Evolutionary conservation across 2,888 invertebrate genomes (phyloP), one percentile per base, ranked within the genome.

Genomic region (Andricus quercusramuli): DNA sequence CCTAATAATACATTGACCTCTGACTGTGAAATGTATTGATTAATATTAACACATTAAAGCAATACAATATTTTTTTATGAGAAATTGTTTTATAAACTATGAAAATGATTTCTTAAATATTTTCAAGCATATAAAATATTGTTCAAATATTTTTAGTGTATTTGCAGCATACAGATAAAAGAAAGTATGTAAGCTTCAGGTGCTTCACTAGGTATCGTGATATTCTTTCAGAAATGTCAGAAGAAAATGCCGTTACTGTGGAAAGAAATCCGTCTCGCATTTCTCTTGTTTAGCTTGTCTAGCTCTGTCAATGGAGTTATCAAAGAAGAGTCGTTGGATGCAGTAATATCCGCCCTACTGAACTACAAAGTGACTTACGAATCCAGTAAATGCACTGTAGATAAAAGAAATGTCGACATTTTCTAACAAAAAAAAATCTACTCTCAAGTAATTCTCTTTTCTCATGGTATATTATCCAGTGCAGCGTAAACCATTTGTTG

Each of bases 321-420:
- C 25, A 25, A 25, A 25, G 22, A 62, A 62, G 25, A 25, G 62
- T 25, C 62, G 62, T 62, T 62, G 62, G 15, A 5, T 62, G n/a
- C 25, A 62, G 62, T 62, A 25, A 62, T 62, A 62, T 25, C 25
- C 25, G n/a, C 25, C 62, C 25, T 62, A 13, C 25, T 25, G 62
- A 62, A 62, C 62, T 62, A 22, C 25, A 62, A 62, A 62, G 62
- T n/a, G 13, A 62, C 62, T 62, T 62, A 62, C 11, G 62, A 62
- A 62, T 62, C 62, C 25, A 25, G 62, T 15, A 25, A 62, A 62
- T 62, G 62, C 25, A 62, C 15, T n/a, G 25, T 22, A 22, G 25
- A 62, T 62, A 62, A 62, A 62, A 62, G 62, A 62, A 62, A 62
- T 13, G 25, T 62, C 25, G 15, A 22, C 62, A 62, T 62, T 62